Evolutionary conservation across 2,113 vertebrate species (phyloP).

Genomic region (Lipophrys pholis): DNA sequence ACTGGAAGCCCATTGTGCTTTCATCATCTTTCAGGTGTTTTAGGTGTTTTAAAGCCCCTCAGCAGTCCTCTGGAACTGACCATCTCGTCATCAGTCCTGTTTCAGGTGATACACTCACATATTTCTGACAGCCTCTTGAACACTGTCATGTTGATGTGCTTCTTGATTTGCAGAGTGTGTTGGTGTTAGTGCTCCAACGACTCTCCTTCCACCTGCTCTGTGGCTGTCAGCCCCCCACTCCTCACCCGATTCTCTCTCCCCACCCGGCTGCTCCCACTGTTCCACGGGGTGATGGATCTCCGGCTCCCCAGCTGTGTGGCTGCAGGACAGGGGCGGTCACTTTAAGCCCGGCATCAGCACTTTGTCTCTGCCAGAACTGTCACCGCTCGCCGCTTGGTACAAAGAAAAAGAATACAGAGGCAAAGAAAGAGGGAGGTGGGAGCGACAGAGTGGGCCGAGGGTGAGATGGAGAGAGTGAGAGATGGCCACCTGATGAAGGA

Average conservation of each 20-base stretch:
- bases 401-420: constrained; percentile 62
- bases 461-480: constrained; percentile 76
- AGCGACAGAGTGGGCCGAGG: constrained; percentile 42
- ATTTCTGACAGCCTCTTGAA: too few species aligned
- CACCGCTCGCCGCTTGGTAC: constrained; percentile 63
- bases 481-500: constrained; percentile 72
- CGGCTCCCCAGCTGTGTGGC: constrained; percentile 75
- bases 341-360: constrained; percentile 80
- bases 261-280: constrained; percentile 36
- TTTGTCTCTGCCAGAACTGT: constrained; percentile 84
- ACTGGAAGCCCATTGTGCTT: too few species aligned
- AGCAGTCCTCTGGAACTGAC: too few species aligned
- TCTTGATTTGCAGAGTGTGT: constrained; percentile 48
- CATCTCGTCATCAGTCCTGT: too few species aligned
- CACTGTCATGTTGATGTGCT: too few species aligned
- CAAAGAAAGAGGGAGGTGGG: constrained; percentile 64
- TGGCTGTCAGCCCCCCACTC: constrained; percentile 16
- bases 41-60: too few species aligned
- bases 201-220: constrained; percentile 31
- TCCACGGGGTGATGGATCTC: constrained; percentile 79
- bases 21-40: too few species aligned
- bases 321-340: constrained; percentile 81
- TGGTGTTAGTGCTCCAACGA: constrained; percentile 50
- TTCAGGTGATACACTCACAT: too few species aligned
- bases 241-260: neutral